phyloP scores from a whole-genome alignment of 2,797 vertebrate species.

The Natrix natrix region DNA sequence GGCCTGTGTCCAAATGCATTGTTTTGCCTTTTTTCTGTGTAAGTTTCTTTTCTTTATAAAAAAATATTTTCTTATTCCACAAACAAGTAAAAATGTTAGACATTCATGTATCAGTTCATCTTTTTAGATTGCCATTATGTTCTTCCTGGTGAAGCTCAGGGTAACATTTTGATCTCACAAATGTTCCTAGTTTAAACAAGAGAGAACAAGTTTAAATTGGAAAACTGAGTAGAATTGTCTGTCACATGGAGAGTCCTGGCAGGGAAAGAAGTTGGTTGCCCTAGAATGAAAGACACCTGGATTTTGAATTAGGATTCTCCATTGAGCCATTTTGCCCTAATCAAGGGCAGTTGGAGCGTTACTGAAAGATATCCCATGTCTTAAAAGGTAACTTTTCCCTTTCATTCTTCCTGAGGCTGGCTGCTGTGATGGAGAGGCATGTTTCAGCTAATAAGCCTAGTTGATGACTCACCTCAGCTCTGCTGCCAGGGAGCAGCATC shows the following conservation, averaged over 20 bases:
- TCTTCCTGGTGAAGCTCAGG: background rate
- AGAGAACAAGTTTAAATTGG: background rate
- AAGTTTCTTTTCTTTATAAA: background rate
- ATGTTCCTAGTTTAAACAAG: background rate
- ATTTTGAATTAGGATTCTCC: background rate
- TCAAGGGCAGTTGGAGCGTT: background rate
- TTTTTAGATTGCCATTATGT: background rate
- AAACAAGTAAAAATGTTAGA: background rate
- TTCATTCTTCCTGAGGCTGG: background rate
- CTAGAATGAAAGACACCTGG: background rate
- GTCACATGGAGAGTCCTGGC: background rate
- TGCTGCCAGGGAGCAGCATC: slow-evolving; percentile 23
- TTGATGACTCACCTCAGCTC: slow-evolving; percentile 27
- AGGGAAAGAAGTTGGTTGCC: background rate
- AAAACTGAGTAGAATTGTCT: background rate
- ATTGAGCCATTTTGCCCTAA: background rate
- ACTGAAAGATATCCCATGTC: background rate
- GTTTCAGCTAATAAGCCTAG: background rate
- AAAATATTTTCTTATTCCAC: background rate
- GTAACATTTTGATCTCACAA: background rate
- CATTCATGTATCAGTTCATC: background rate
- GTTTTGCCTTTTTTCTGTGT: background rate
- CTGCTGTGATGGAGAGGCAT: background rate
- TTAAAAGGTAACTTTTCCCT: slow-evolving; percentile 6
- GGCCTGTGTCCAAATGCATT: background rate